Evolutionary conservation across 2,888 invertebrate species (phyloP).

Genomic region (Oasisia sp.): DNA sequence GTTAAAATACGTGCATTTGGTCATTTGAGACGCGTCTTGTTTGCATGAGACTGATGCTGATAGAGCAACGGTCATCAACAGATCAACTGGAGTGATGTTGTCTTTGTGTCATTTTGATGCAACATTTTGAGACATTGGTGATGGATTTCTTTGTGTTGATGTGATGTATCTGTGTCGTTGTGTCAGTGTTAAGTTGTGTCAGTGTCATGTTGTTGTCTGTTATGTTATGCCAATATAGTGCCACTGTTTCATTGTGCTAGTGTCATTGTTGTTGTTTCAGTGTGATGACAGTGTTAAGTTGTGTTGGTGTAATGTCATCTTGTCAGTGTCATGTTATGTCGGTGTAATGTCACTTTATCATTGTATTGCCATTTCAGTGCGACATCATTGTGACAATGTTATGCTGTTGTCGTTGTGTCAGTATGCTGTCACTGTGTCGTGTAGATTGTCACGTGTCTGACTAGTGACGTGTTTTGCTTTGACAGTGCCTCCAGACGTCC

Average conservation of each 20-base stretch:
- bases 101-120: not conserved
- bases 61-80: not conserved
- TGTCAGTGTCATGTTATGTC: too few species aligned
- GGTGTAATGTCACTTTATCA: too few species aligned
- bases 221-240: too few species aligned
- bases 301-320: too few species aligned
- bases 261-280: too few species aligned
- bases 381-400: too few species aligned
- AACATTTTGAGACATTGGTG: not conserved
- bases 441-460: not conserved
- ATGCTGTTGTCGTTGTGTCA: not conserved
- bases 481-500: conserved; percentile 4
- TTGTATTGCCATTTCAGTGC: too few species aligned
- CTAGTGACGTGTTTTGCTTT: not conserved
- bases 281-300: too few species aligned
- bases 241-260: too few species aligned
- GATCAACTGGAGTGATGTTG: not conserved
- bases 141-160: not conserved
- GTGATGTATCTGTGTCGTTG: not conserved
- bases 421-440: not conserved
- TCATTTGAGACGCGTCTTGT: not conserved
- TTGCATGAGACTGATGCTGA: not conserved
- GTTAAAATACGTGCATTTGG: too few species aligned
- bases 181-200: too few species aligned
- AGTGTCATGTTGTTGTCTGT: too few species aligned